These are phyloP conservation scores for Molorchus minor DNA, from an alignment of 2,888 invertebrate genomes.

Conservation along the genomic window DNA sequence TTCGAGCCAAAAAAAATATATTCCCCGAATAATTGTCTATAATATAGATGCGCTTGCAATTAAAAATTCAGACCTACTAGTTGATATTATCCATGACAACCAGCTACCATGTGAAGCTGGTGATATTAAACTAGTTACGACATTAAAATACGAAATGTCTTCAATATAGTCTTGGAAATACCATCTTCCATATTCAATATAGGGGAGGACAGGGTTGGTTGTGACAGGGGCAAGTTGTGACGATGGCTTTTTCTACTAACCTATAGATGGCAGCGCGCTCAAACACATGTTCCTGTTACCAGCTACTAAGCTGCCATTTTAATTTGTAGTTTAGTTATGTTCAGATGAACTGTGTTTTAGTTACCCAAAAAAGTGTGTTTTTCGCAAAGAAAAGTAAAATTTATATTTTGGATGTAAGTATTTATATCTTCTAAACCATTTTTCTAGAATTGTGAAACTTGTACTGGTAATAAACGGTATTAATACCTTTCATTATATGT, in stretches of 20 bases:
- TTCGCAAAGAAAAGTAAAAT: neutral
- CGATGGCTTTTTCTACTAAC: neutral
- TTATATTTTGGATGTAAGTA: neutral
- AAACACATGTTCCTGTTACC: neutral
- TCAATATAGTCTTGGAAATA: too few species aligned
- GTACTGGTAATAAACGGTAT: neutral
- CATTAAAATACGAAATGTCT: too few species aligned
- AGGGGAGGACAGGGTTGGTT: conserved; percentile 20
- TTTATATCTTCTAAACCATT: neutral
- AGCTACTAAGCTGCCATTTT: neutral
- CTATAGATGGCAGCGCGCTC: neutral
- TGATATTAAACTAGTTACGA: too few species aligned
- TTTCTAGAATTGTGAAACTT: neutral
- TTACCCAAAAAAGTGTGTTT: neutral
- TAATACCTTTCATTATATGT: neutral
- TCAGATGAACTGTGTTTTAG: neutral
- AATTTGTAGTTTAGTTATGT: neutral
- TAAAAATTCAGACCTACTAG: too few species aligned
- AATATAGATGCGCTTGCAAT: too few species aligned
- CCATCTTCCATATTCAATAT: too few species aligned
- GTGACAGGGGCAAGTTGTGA: neutral
- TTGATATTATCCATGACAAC: too few species aligned
- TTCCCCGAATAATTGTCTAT: too few species aligned
- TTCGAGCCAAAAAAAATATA: too few species aligned
- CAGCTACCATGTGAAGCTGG: too few species aligned